These are phyloP conservation scores for Tamias sibiricus DNA, from an alignment of 2,113 vertebrate genomes.

Conservation along the genomic window DNA sequence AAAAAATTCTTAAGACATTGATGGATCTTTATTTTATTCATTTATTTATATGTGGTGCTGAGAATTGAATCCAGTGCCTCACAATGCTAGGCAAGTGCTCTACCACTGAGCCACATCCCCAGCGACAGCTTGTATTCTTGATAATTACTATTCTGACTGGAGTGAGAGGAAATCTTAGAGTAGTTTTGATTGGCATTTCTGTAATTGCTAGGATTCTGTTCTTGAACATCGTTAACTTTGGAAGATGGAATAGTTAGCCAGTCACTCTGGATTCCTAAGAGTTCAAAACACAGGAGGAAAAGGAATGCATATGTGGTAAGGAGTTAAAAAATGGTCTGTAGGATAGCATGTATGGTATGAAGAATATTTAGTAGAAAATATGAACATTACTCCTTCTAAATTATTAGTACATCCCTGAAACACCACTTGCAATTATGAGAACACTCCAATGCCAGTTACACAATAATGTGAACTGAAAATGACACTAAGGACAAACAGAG, in stretches of 20 bases:
- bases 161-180: no score
- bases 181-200: no score
- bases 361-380: not conserved
- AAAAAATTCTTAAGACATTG: no score
- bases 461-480: constrained; percentile 14
- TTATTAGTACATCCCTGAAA: not conserved
- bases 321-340: not conserved
- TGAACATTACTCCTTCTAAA: not conserved
- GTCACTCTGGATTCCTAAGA: not conserved
- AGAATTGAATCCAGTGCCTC: no score
- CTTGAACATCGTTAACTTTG: not conserved
- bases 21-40: no score
- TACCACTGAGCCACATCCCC: no score
- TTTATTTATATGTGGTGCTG: no score
- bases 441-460: not conserved
- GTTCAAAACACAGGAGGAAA: not conserved
- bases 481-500: not conserved
- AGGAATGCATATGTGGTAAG: not conserved
- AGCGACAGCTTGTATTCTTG: no score
- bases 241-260: not conserved
- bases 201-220: not conserved
- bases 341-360: not conserved
- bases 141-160: no score
- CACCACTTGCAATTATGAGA: not conserved
- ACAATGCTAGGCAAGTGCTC: no score